Conservation (phyloP, 1,140 invertebrate species). For the Oreohelix idahoensis region DNA sequence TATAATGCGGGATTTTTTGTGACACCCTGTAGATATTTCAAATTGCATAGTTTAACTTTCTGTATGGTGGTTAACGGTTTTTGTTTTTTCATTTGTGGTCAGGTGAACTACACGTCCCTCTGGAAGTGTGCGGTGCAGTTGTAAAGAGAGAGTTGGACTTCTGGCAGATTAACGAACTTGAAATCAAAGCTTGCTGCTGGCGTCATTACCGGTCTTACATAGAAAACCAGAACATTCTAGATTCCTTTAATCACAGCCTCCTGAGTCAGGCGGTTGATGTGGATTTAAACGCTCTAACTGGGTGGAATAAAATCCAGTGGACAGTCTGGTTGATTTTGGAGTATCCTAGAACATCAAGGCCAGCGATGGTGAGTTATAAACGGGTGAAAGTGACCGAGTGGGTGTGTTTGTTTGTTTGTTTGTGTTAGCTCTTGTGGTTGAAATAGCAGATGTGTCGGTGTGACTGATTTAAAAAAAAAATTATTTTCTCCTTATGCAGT, state of each 20-base stretch:
- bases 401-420: no score
- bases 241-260: constrained; percentile 65
- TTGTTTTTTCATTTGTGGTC: no score
- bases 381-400: no score
- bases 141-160: constrained; percentile 73
- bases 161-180: constrained; percentile 71
- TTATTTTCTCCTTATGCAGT: no score
- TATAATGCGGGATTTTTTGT: no score
- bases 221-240: constrained; percentile 68
- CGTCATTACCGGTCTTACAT: constrained; percentile 67
- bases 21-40: no score
- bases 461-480: no score
- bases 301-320: constrained; percentile 65
- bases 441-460: no score
- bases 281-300: constrained; percentile 54
- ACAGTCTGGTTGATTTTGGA: constrained; percentile 67
- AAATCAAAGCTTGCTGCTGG: constrained; percentile 71
- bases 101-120: constrained; percentile 74
- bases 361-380: constrained; percentile 66
- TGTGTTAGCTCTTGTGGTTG: no score
- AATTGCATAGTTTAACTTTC: no score
- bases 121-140: constrained; percentile 73
- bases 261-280: constrained; percentile 56
- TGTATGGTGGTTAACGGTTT: no score
- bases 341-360: constrained; percentile 61